phyloP scores from a whole-genome alignment of 2,888 invertebrate species.

The Fragum fragum region DNA sequence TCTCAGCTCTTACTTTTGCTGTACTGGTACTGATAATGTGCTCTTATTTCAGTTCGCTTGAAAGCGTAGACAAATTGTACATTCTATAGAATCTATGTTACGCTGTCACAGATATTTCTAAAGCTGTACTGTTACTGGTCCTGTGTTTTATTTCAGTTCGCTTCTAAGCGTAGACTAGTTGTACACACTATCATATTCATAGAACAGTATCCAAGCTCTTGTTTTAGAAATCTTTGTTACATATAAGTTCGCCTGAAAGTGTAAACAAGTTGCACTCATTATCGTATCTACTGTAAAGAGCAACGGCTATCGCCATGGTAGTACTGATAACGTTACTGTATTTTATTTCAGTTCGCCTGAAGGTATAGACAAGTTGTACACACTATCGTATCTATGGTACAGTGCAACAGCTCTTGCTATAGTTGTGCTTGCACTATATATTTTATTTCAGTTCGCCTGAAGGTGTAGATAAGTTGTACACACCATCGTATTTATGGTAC shows the following conservation, averaged over 20 bases:
- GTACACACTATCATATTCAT: constrained; percentile 93
- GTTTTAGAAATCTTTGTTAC: constrained; percentile 74
- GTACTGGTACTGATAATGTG: too few relatives aligned
- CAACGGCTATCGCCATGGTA: constrained; percentile 90
- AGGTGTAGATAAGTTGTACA: constrained; percentile 88
- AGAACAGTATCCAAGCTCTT: too few relatives aligned
- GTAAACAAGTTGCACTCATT: constrained; percentile 89
- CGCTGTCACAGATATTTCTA: too few relatives aligned
- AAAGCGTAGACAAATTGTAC: constrained; percentile 87
- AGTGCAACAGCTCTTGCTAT: constrained; percentile 88
- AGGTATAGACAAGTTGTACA: constrained; percentile 87
- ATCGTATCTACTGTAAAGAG: constrained; percentile 96
- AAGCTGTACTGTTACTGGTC: too few relatives aligned
- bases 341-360: constrained; percentile 41
- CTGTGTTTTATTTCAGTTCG: constrained; percentile 34
- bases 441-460: constrained; percentile 42
- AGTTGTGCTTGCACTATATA: too few relatives aligned
- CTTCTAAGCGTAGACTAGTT: constrained; percentile 80
- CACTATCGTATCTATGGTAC: constrained; percentile 95
- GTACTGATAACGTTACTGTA: too few relatives aligned
- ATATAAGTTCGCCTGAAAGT: constrained; percentile 45
- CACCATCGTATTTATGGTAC: constrained; percentile 95
- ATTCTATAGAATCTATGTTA: constrained; percentile 50
- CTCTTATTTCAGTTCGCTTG: constrained; percentile 38
- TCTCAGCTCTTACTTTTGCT: constrained; percentile 74